Conservation (phyloP, 2,888 invertebrate genomes). For the Phengaris alcon region DNA sequence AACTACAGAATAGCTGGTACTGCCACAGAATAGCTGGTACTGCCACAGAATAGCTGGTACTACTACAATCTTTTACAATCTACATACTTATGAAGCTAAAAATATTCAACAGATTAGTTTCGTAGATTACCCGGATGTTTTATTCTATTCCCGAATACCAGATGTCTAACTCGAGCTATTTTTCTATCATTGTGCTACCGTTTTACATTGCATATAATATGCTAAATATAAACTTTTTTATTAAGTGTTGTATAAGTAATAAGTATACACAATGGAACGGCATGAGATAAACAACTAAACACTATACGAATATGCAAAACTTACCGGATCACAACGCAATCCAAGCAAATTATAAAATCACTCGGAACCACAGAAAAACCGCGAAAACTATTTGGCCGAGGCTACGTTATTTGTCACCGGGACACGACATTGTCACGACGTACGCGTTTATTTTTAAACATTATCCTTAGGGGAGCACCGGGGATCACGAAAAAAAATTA, state of each 20-base stretch:
- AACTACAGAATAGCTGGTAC: too few relatives aligned
- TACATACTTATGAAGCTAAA: neutral
- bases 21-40: neutral
- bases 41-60: neutral
- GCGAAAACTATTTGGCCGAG: conserved; percentile 42
- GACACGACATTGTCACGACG: conserved; percentile 45
- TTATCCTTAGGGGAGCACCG: conserved; percentile 41
- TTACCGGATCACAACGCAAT: conserved; percentile 25
- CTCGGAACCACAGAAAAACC: conserved; percentile 39
- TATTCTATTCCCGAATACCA: conserved; percentile 23
- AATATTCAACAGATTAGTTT: neutral
- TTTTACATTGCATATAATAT: neutral
- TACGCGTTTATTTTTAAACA: conserved; percentile 61
- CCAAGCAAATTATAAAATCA: conserved; percentile 35
- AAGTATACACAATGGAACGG: neutral
- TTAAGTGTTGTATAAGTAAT: conserved; percentile 10
- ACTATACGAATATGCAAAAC: neutral
- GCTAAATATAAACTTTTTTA: conserved; percentile 17
- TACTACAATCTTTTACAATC: neutral
- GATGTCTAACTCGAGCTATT: conserved; percentile 25
- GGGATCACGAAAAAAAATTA: conserved; percentile 27
- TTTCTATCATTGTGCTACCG: conserved; percentile 19
- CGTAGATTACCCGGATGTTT: neutral
- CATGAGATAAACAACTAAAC: neutral
- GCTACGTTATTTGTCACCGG: conserved; percentile 58